phyloP scores from a whole-genome alignment of 2,113 vertebrate species.

The Melierax canorus region DNA sequence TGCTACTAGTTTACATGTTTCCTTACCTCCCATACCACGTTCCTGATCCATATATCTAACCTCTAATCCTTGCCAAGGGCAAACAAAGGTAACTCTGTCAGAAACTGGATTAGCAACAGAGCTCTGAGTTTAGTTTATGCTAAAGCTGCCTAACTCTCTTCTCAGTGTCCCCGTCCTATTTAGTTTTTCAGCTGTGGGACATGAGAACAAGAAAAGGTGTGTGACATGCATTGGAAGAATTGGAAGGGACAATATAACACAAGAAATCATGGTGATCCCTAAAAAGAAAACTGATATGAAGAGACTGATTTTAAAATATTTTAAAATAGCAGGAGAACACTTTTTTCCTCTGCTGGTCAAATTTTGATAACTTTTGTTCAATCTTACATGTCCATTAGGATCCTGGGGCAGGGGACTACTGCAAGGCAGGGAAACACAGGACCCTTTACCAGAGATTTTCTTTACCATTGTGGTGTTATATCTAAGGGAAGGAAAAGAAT shows the following conservation, averaged over 20 bases:
- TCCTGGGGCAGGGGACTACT: background rate
- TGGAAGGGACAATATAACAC: rapidly evolving
- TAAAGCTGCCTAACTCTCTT: background rate
- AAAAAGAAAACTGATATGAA: background rate
- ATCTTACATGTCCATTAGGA: background rate
- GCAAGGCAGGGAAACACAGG: background rate
- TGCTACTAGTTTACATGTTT: background rate
- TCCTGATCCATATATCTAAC: background rate
- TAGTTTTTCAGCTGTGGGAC: background rate
- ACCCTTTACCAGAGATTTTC: background rate
- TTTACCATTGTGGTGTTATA: background rate
- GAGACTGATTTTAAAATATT: background rate
- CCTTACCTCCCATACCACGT: background rate
- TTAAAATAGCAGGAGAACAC: background rate
- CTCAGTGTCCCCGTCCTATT: background rate
- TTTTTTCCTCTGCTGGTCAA: background rate
- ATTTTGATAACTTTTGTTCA: background rate
- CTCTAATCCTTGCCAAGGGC: background rate
- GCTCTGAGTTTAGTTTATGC: background rate
- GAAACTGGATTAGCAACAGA: background rate
- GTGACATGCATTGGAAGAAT: background rate
- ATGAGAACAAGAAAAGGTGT: background rate
- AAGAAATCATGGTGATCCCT: background rate
- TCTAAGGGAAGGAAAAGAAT: background rate
- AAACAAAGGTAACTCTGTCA: background rate